These are phyloP conservation scores for Uromys caudimaculatus DNA, from an alignment of 2,797 vertebrate genomes.

Conservation along the genomic window DNA sequence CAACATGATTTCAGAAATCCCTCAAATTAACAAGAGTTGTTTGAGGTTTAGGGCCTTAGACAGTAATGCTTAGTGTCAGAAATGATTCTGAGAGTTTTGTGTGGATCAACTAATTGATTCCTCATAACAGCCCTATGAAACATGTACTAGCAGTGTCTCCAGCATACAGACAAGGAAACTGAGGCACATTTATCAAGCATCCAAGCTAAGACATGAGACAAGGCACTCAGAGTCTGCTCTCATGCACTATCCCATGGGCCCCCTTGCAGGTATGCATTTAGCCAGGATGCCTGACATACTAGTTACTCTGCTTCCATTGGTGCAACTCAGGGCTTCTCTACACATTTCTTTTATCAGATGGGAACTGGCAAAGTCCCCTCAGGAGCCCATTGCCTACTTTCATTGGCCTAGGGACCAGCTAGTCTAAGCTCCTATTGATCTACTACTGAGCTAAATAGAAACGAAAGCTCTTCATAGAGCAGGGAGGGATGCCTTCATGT, in stretches of 20 bases:
- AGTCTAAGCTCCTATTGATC: background rate
- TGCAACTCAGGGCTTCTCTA: background rate
- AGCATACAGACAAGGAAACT: background rate
- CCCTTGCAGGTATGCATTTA: background rate
- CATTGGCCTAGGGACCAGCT: background rate
- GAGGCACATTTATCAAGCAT: background rate
- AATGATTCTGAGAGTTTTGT: slow-evolving; percentile 12
- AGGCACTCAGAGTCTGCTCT: background rate
- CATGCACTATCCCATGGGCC: rapidly evolving
- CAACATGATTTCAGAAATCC: slow-evolving; percentile 16
- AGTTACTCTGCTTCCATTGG: background rate
- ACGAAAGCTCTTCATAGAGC: background rate
- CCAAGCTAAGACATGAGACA: background rate
- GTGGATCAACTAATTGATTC: background rate
- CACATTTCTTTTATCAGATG: background rate
- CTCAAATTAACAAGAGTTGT: background rate
- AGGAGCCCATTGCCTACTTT: background rate
- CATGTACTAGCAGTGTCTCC: background rate
- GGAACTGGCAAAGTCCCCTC: background rate
- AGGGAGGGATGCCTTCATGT: background rate
- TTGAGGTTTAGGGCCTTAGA: background rate
- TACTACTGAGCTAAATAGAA: slow-evolving; percentile 23
- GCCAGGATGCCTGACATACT: background rate
- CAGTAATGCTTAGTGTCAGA: background rate
- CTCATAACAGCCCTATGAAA: background rate